These are phyloP conservation scores for Glyptemys insculpta DNA, from an alignment of 2,797 vertebrate species.

Conservation along the genomic window DNA sequence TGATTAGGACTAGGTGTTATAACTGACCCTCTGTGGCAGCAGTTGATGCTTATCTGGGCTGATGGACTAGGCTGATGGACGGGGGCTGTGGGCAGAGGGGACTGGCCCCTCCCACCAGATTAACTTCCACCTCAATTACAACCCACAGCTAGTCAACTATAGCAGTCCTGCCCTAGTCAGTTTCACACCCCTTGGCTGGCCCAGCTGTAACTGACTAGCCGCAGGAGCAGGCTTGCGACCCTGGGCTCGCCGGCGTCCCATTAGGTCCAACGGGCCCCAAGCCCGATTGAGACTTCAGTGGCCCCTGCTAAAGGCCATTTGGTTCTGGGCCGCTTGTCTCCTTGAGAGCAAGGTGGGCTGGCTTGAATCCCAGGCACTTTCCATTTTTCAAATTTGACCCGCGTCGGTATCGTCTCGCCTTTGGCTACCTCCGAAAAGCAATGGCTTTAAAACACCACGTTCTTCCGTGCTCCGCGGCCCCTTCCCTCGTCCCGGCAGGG, in stretches of 20 bases:
- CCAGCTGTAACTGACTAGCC: not conserved
- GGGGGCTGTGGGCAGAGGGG: too few species aligned
- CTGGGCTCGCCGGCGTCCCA: not conserved
- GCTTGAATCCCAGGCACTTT: too few species aligned
- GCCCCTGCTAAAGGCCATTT: too few species aligned
- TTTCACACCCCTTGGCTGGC: not conserved
- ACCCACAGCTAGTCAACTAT: not conserved
- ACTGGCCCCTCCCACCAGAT: not conserved
- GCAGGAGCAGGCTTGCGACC: too few species aligned
- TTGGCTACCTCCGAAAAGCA: not conserved
- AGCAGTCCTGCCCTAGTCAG: not conserved
- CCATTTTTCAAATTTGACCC: not conserved
- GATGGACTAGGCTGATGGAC: not conserved
- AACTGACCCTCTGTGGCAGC: not conserved
- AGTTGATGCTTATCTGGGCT: not conserved
- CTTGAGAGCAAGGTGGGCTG: not conserved
- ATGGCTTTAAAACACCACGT: not conserved
- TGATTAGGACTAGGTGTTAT: not conserved
- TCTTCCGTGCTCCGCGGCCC: not conserved
- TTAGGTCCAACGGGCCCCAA: too few species aligned
- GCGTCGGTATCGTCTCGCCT: not conserved
- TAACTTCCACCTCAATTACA: too few species aligned
- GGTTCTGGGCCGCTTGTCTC: not conserved
- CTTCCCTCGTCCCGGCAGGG: not conserved
- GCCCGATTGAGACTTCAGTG: too few species aligned